phyloP scores from a whole-genome alignment of 2,888 invertebrate species.

The Biston betularia region DNA sequence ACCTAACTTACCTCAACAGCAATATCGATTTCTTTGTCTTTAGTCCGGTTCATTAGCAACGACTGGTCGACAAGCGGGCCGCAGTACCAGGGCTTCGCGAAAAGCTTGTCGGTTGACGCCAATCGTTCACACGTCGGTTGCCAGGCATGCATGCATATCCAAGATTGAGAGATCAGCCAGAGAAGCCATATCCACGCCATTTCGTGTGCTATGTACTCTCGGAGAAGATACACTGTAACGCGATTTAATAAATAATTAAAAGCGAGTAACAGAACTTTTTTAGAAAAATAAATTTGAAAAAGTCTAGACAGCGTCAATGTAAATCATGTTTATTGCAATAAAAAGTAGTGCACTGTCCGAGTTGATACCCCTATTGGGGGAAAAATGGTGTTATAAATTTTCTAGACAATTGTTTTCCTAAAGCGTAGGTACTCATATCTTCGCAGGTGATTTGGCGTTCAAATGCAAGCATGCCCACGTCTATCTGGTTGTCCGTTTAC shows the following conservation, averaged over 20 bases:
- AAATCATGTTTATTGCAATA: too few relatives aligned
- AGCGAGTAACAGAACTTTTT: too few relatives aligned
- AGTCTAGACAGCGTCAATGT: too few relatives aligned
- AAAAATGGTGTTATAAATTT: too few relatives aligned
- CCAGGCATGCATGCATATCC: constrained; percentile 96
- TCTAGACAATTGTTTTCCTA: too few relatives aligned
- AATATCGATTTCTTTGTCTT: constrained; percentile 87
- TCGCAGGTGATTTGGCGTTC: too few relatives aligned
- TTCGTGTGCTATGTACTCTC: constrained; percentile 86
- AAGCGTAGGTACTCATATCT: too few relatives aligned
- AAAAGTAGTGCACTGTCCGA: too few relatives aligned
- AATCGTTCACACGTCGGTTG: constrained; percentile 92
- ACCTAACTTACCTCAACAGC: constrained; percentile 73
- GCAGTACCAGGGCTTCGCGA: constrained; percentile 93
- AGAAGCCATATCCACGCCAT: constrained; percentile 92
- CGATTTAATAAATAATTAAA: neutral
- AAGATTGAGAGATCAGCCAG: constrained; percentile 94
- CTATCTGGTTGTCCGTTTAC: too few relatives aligned
- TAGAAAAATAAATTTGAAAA: too few relatives aligned
- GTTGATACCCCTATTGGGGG: too few relatives aligned
- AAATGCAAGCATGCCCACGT: too few relatives aligned
- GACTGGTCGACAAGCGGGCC: constrained; percentile 94
- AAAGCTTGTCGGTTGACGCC: constrained; percentile 94
- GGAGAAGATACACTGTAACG: constrained; percentile 76
- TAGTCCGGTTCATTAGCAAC: constrained; percentile 92